These are phyloP conservation scores for Tetrapedia diversipes DNA, from an alignment of 2,888 invertebrate species.

Conservation along the genomic window DNA sequence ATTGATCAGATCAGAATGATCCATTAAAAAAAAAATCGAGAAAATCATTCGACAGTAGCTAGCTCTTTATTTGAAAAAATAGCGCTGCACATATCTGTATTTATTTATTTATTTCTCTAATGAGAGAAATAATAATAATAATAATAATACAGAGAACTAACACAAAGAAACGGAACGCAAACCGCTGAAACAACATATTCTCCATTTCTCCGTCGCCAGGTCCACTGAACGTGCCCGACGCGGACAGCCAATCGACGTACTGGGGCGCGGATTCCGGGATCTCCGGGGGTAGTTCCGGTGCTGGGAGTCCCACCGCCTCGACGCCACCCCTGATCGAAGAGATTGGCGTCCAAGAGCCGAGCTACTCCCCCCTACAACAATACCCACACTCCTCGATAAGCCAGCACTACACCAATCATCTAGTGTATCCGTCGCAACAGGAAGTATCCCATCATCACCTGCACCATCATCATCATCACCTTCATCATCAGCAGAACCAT, in stretches of 20 bases:
- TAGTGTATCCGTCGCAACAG: constrained; percentile 62
- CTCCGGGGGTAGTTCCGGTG: constrained; percentile 80
- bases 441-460: constrained; percentile 58
- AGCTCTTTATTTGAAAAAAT: no score
- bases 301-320: constrained; percentile 80
- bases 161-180: no score
- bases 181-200: not conserved
- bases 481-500: constrained; percentile 52
- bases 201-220: constrained; percentile 62
- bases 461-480: constrained; percentile 54
- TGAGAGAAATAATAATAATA: no score
- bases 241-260: constrained; percentile 79
- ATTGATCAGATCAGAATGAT: no score
- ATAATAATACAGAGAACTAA: no score
- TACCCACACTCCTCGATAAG: constrained; percentile 60
- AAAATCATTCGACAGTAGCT: no score
- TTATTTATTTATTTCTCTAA: no score
- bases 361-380: constrained; percentile 73
- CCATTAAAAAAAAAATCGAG: no score
- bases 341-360: constrained; percentile 77
- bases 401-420: constrained; percentile 71
- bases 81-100: no score
- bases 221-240: constrained; percentile 71
- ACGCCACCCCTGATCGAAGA: constrained; percentile 81
- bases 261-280: constrained; percentile 81